Evolutionary conservation across 2,797 vertebrate genomes (phyloP).

Genomic region (Cynodonichthys magdalenae): DNA sequence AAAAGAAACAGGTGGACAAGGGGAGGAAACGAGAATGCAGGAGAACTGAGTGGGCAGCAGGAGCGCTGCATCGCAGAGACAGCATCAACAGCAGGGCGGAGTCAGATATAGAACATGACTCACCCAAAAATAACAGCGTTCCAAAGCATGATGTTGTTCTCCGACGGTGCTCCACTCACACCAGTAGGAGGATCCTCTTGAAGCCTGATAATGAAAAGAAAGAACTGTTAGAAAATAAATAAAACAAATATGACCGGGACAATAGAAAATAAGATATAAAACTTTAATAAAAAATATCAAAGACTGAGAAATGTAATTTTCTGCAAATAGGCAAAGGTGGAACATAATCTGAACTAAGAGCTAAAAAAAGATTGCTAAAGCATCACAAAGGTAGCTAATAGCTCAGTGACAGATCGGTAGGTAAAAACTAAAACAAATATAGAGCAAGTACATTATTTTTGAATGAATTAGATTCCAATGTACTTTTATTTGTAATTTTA

Average conservation of each 20-base stretch:
- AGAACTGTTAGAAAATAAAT: neutral
- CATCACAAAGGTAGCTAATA: no score
- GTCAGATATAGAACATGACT: conserved; percentile 72
- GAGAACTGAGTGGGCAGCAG: conserved; percentile 11
- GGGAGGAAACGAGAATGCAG: neutral
- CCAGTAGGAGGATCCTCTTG: conserved; percentile 99
- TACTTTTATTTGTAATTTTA: no score
- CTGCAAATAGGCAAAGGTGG: neutral
- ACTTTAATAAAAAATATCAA: neutral
- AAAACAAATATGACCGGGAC: neutral
- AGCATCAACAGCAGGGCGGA: conserved; percentile 43
- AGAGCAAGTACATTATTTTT: no score
- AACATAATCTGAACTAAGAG: no score
- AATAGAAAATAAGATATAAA: neutral
- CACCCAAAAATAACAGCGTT: conserved; percentile 99
- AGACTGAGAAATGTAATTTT: neutral
- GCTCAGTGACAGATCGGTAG: no score
- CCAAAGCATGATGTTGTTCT: conserved; percentile 99
- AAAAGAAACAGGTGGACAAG: conserved; percentile 8
- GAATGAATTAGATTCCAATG: no score
- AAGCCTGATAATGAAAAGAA: conserved; percentile 82
- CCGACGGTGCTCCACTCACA: conserved; percentile 96
- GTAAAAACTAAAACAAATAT: no score
- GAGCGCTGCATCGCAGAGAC: conserved; percentile 38
- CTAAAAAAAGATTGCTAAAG: no score